These are phyloP conservation scores for Oreohelix idahoensis DNA, from an alignment of 1,140 invertebrate genomes.

Conservation along the genomic window DNA sequence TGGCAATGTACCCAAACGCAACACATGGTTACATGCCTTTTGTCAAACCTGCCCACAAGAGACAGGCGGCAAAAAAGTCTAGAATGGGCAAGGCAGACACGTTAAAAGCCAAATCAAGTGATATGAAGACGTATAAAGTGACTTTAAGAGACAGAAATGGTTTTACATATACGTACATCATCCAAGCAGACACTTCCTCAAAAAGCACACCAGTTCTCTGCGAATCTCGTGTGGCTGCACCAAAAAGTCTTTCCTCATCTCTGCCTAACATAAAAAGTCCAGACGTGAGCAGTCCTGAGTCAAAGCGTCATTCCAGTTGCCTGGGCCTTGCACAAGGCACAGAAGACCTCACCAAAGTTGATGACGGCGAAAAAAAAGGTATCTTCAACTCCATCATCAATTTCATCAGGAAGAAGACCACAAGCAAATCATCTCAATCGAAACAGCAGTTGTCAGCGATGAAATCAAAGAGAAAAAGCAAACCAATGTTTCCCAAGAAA, in stretches of 20 bases:
- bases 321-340: constrained; percentile 34
- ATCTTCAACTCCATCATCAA: constrained; percentile 63
- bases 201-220: constrained; percentile 64
- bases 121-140: constrained; percentile 65
- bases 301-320: constrained; percentile 37
- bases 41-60: constrained; percentile 54
- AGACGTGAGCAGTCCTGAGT: constrained; percentile 17
- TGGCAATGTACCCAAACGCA: constrained; percentile 71
- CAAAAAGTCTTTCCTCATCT: constrained; percentile 49
- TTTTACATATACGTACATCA: constrained; percentile 66
- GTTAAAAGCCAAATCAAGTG: constrained; percentile 43
- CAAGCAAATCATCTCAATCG: constrained; percentile 9
- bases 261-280: constrained; percentile 53
- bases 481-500: constrained; percentile 61
- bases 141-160: constrained; percentile 65
- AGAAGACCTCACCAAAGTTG: constrained; percentile 42
- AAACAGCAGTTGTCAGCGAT: constrained; percentile 15
- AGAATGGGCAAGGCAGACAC: constrained; percentile 51
- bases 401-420: constrained; percentile 64
- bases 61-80: constrained; percentile 51
- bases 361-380: constrained; percentile 63
- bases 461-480: constrained; percentile 66
- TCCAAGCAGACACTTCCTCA: constrained; percentile 62
- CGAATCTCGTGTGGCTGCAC: constrained; percentile 54
- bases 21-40: constrained; percentile 69